These are phyloP conservation scores for Cosmia trapezina DNA, from an alignment of 2,888 invertebrate species.

Conservation along the genomic window DNA sequence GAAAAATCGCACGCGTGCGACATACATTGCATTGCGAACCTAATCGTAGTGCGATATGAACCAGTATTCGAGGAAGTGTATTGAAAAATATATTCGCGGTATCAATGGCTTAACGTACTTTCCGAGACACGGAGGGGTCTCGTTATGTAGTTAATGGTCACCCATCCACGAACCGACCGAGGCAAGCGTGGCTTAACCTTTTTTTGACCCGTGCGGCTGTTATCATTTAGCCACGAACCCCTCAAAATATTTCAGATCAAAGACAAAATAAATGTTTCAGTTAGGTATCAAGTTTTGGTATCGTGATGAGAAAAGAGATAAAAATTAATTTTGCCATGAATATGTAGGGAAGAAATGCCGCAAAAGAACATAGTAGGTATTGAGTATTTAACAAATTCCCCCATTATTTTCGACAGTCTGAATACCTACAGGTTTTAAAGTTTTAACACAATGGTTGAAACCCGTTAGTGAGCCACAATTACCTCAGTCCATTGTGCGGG, in stretches of 20 bases:
- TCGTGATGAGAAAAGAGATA: background rate
- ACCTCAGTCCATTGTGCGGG: conserved; percentile 49
- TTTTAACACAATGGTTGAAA: conserved; percentile 38
- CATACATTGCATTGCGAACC: too few relatives aligned
- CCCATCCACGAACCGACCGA: too few relatives aligned
- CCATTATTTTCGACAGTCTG: conserved; percentile 1
- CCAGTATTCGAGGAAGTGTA: too few relatives aligned
- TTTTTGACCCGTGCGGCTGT: too few relatives aligned
- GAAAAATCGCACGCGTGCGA: too few relatives aligned
- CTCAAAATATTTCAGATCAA: background rate
- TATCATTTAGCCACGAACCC: too few relatives aligned
- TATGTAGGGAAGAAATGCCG: background rate
- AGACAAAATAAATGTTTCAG: background rate
- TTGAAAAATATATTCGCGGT: too few relatives aligned
- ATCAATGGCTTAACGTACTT: too few relatives aligned
- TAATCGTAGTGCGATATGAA: too few relatives aligned
- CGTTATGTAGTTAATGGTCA: background rate
- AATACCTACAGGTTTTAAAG: conserved; percentile 10
- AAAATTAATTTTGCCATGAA: background rate
- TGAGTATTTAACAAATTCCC: conserved; percentile 5
- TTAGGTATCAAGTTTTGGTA: background rate
- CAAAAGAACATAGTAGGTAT: background rate
- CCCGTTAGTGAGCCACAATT: conserved; percentile 51
- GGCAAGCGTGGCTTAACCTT: too few relatives aligned
- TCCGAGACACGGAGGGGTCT: too few relatives aligned